phyloP scores from a whole-genome alignment of 2,888 invertebrate species.

The Stenodema calcarata region DNA sequence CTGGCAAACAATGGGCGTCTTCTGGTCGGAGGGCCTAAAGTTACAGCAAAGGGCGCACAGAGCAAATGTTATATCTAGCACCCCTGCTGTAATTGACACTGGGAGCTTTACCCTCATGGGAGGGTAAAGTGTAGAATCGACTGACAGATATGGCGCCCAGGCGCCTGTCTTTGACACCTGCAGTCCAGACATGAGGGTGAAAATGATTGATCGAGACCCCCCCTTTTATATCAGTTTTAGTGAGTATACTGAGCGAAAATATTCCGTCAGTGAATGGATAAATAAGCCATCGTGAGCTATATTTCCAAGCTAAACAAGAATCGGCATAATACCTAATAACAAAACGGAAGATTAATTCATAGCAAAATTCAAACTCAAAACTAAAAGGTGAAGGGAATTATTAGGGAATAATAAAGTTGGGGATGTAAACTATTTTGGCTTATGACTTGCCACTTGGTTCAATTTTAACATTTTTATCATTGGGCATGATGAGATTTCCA shows the following conservation, averaged over 20 bases:
- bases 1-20: background rate
- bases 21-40: background rate
- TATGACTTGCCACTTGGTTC: too few species aligned
- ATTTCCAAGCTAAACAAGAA: too few species aligned
- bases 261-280: background rate
- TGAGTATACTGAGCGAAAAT: too few species aligned
- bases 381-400: too few species aligned
- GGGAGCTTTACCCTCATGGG: background rate
- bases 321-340: too few species aligned
- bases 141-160: background rate
- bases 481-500: too few species aligned
- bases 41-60: background rate
- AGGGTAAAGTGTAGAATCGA: background rate
- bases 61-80: background rate
- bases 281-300: too few species aligned
- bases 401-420: too few species aligned
- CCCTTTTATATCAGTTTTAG: background rate
- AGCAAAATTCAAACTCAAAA: too few species aligned
- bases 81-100: background rate
- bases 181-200: background rate
- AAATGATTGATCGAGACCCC: background rate
- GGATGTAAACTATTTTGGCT: too few species aligned
- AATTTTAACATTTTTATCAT: too few species aligned
- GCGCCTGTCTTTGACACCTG: slow-evolving; percentile 12
- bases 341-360: too few species aligned